A percentile compares a stretch with the other conserved stretches of the same genome.
Evolutionary conservation across 2,888 invertebrate species (phyloP).

Genomic region (Agrotis clavis): DNA sequence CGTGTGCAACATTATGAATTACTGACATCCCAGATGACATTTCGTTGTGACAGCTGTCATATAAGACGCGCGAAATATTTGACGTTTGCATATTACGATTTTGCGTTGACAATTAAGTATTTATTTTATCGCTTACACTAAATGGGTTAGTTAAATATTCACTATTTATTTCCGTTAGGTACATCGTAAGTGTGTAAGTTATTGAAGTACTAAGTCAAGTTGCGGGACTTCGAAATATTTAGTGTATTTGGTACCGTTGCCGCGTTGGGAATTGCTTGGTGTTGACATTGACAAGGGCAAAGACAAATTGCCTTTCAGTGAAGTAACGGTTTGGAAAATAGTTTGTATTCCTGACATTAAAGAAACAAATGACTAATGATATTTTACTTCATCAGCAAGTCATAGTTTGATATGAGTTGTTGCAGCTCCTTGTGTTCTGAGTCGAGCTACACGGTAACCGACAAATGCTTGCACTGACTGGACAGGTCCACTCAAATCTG

Average conservation of each 20-base stretch:
- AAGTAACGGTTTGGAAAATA: conserved; percentile 26
- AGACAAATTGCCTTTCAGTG: conserved; percentile 10
- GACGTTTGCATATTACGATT: conserved; percentile 47
- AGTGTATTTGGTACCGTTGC: conserved; percentile 26
- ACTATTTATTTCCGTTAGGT: conserved; percentile 40
- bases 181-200: conserved; percentile 29
- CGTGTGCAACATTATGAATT: conserved; percentile 32
- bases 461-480: too few relatives aligned
- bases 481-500: too few relatives aligned
- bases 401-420: conserved; percentile 29
- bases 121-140: conserved; percentile 44
- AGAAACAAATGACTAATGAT: conserved; percentile 18
- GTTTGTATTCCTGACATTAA: conserved; percentile 9
- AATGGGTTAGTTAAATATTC: conserved; percentile 42
- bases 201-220: conserved; percentile 26
- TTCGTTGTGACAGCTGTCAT: conserved; percentile 56
- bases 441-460: too few relatives aligned
- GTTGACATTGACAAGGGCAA: conserved; percentile 29
- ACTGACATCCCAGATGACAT: conserved; percentile 41
- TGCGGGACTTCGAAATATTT: conserved; percentile 48
- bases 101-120: conserved; percentile 50
- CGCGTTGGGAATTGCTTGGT: conserved; percentile 18
- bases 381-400: conserved; percentile 17
- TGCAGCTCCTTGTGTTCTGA: conserved; percentile 22
- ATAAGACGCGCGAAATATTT: conserved; percentile 56